Base-by-base conservation (phyloP, 2,888 invertebrate species). In the Ceraclea dissimilis region DNA sequence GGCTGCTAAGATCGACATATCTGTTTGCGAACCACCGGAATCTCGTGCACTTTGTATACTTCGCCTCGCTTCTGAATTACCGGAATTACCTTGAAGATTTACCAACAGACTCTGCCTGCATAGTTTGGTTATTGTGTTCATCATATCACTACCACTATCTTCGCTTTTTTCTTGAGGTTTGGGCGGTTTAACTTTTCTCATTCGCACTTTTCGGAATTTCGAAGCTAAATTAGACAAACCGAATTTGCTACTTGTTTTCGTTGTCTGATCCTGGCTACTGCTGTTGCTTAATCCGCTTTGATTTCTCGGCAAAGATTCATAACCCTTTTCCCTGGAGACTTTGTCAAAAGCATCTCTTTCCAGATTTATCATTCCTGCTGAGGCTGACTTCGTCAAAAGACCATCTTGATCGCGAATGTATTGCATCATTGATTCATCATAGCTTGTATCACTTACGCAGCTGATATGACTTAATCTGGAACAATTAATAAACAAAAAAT, bases 81-180 rank as follows among this genome's bases (percentile, higher is more conserved):
- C 26, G 1, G 33, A 21, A n/a, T 52, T 19, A 1, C 54, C 51
- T 33, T 60, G 62, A 39, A 78, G 65, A 58, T 77, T 77, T 8
- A 89, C 86, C 2, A 88, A 71, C 2, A 90, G 71, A 65, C 88
- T 89, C 68, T 90, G 90, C 1, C 89, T 76, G 63, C 89, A 90
- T 2, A 90, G 74, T 2, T 82, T 77, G 0, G 88, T 82, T 0
- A 90, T 79, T 0, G 86, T 83, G 54, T 83, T 82, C 65, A 79
- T 74, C 65, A 72, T 75, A 22, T 65, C 65, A 26, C 64, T n/a
- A n/a, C n/a, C n/a, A 31, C 64, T 62, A 47, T 64, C 65, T 59
- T 67, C 69, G 54, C 65, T 67, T 2, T 74, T 69, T n/a, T 61
- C 61, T 17, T 21, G 17, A 10, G 49, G 21, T 47, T 56, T 62